Percentiles rank a stretch among this genome's conserved stretches.
Evolutionary conservation across 2,797 vertebrate species (phyloP).

Genomic region (Pelodytes ibericus): DNA sequence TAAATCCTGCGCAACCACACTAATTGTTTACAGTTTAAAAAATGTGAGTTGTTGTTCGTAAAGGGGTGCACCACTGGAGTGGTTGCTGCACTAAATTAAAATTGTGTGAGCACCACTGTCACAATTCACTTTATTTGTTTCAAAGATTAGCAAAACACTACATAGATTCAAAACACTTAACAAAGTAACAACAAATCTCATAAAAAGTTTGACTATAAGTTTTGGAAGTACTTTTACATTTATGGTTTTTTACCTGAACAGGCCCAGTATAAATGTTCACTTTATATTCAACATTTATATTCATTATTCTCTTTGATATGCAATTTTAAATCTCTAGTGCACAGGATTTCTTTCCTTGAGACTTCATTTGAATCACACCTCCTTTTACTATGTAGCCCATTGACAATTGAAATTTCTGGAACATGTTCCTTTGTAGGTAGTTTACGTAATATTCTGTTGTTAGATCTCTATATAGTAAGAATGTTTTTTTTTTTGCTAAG

Average conservation of each 20-base stretch:
- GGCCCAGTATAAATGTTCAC: neutral
- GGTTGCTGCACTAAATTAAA: too few relatives aligned
- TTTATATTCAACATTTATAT: conserved; percentile 13
- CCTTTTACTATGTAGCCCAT: neutral
- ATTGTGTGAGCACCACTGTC: too few relatives aligned
- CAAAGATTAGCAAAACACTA: too few relatives aligned
- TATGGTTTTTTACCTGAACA: neutral
- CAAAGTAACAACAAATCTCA: neutral
- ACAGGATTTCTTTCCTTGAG: neutral
- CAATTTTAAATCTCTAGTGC: neutral
- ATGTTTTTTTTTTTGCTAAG: too few relatives aligned
- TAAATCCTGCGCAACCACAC: too few relatives aligned
- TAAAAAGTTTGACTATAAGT: neutral
- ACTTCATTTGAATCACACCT: conserved; percentile 3
- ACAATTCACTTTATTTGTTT: too few relatives aligned
- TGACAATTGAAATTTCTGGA: neutral
- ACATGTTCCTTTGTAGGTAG: neutral
- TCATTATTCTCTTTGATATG: conserved; percentile 17
- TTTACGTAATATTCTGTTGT: too few relatives aligned
- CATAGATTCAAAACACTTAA: neutral
- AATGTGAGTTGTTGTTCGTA: too few relatives aligned
- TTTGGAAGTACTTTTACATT: neutral
- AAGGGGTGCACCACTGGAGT: too few relatives aligned
- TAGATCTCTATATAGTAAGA: too few relatives aligned
- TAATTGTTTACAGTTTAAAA: too few relatives aligned